phyloP scores from a whole-genome alignment of 2,797 vertebrate species.

The Tiaroga cobitis region DNA sequence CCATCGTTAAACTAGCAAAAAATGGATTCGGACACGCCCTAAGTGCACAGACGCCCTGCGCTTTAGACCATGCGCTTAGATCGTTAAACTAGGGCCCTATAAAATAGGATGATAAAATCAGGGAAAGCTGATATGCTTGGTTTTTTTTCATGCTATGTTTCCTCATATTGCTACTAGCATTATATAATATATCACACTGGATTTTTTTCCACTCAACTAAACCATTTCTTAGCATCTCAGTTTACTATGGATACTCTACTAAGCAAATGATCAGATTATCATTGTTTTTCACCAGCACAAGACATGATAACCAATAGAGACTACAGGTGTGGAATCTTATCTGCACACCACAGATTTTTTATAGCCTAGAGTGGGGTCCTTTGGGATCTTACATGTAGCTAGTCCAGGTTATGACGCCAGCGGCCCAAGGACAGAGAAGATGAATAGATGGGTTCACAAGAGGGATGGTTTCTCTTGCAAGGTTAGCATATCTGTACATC shows the following conservation, averaged over 20 bases:
- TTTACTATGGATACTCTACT: too few relatives aligned
- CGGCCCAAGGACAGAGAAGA: conserved; percentile 58
- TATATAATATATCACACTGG: neutral
- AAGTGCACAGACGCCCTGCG: too few relatives aligned
- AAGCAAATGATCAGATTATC: neutral
- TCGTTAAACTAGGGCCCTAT: neutral
- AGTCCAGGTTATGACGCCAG: conserved; percentile 28
- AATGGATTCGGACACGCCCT: too few relatives aligned
- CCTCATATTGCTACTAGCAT: neutral
- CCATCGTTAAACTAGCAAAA: too few relatives aligned
- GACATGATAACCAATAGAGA: neutral
- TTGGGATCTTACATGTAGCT: conserved; percentile 14
- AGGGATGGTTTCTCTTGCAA: conserved; percentile 46
- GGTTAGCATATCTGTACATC: conserved; percentile 48
- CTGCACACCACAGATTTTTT: conserved; percentile 20
- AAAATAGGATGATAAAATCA: conserved; percentile 4
- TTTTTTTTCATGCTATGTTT: neutral
- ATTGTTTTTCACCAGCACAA: conserved; percentile 4
- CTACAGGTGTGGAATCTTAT: neutral
- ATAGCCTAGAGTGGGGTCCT: conserved; percentile 4
- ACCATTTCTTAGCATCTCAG: neutral
- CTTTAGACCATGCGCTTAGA: too few relatives aligned
- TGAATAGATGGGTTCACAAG: conserved; percentile 52
- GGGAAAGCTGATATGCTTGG: neutral
- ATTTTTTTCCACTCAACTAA: neutral